Conservation (phyloP, 53 echinoderm and acorn worm genomes). For the Henricia sp. region DNA sequence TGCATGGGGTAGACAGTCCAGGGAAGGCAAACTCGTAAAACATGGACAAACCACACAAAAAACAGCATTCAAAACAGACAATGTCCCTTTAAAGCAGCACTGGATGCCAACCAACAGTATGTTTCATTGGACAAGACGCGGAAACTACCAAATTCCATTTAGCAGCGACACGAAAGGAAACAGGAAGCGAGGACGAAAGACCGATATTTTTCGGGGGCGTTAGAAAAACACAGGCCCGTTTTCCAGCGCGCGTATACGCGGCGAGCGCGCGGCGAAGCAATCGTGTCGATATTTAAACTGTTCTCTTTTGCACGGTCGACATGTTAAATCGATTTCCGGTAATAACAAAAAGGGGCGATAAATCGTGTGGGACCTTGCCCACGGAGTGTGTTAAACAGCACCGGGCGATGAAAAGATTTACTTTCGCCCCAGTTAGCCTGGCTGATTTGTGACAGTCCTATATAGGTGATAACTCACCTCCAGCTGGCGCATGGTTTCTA, state of each 20-base stretch:
- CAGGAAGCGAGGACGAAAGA: background rate
- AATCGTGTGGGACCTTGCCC: background rate
- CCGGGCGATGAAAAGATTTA: background rate
- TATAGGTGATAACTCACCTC: background rate
- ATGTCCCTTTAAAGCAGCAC: no score
- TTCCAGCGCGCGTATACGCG: no score
- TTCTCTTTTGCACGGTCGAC: background rate
- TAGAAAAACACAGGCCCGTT: background rate
- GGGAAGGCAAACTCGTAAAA: no score
- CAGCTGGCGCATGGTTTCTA: no score
- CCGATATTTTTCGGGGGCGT: background rate
- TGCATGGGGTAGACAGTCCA: background rate
- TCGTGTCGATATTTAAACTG: background rate
- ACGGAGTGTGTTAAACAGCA: background rate
- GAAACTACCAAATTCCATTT: no score
- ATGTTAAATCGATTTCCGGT: constrained; percentile 33
- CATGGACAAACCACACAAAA: no score
- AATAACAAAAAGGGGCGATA: background rate
- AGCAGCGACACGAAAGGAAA: background rate
- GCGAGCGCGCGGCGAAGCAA: background rate
- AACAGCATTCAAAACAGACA: no score
- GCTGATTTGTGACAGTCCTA: background rate
- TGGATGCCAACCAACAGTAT: no score
- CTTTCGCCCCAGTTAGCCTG: background rate
- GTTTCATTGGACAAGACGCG: no score